Evolutionary conservation across 2,113 vertebrate genomes (phyloP).

Genomic region (Peromyscus polionotus): DNA sequence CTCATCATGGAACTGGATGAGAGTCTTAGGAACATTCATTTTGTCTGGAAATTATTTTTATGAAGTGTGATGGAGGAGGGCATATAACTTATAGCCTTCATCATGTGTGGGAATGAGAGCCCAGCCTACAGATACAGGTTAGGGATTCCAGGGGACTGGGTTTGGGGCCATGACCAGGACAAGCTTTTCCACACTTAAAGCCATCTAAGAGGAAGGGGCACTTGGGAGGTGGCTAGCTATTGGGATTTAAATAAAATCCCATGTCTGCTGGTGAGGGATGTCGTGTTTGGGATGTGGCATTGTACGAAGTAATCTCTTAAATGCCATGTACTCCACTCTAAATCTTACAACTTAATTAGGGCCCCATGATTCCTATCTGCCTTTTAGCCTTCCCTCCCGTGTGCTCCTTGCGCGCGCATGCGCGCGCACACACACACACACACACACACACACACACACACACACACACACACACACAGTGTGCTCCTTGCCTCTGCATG

Average conservation of each 20-base stretch:
- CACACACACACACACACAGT: background rate
- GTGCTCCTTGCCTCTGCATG: background rate
- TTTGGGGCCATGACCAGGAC: background rate
- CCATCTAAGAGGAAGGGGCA: background rate
- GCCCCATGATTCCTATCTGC: background rate
- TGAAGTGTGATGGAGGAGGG: background rate
- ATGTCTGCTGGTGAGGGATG: background rate
- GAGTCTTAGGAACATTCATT: background rate
- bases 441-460: background rate
- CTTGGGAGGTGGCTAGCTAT: background rate
- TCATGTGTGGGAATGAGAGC: background rate
- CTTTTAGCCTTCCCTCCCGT: background rate
- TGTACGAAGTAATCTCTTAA: background rate
- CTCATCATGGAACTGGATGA: background rate
- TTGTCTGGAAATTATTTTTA: conserved; percentile 8
- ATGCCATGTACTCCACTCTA: background rate
- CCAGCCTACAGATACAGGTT: background rate
- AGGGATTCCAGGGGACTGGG: background rate
- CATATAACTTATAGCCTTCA: too few species aligned
- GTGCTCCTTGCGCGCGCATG: too few species aligned
- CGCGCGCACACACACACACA: background rate
- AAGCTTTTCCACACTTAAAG: background rate
- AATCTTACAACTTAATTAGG: background rate
- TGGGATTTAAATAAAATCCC: background rate
- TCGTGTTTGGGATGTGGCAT: background rate